Evolutionary conservation across 53 echinoderm and acorn worm species (phyloP), one percentile per base, ranked within the genome.

Genomic region (Patiria pectinifera): DNA sequence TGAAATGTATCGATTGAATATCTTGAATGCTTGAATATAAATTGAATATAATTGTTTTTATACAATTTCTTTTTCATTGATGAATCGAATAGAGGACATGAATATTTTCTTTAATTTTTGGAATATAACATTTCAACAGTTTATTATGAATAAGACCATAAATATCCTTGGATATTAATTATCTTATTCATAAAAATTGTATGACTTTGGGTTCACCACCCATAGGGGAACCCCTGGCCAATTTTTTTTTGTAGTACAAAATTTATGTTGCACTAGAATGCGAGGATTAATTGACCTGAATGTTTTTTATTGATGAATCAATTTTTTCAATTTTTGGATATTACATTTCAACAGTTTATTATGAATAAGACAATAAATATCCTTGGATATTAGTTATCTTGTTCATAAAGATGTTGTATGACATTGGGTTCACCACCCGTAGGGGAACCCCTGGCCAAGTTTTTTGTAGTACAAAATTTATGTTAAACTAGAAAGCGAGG

Each of bases 311-410:
- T 13, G 70, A 70, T 19, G 21, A 35, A 35, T 35, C 35, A 35
- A 35, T 35, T 35, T 35, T 35, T 35, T 35, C 35, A 35, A 35
- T 35, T 35, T 35, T 35, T 35, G 35, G 35, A 35, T 35, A 70
- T 70, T 14, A 18, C 16, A 70, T 15, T 70, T 78, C 45, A 78
- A 78, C 78, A 78, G 78, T 78, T 78, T 78, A 15, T 78, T 78
- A 78, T 78, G 78, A 78, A 78, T 35, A 35, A 35, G 35, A 35
- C 35, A 35, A 35, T 35, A 35, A 35, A 35, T 35, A 35, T 35
- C 35, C 26, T 44, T 26, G 12, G 35, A 78, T 44, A 78, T 78
- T 78, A 26, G 8, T 78, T 78, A 78, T 35, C 6, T 12, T 78
- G 21, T 78, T 78, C 78, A 78, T 78, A 45, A 35, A 78, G 26